These are phyloP conservation scores for Conus betulinus DNA, from an alignment of 1,140 invertebrate genomes.

Conservation along the genomic window DNA sequence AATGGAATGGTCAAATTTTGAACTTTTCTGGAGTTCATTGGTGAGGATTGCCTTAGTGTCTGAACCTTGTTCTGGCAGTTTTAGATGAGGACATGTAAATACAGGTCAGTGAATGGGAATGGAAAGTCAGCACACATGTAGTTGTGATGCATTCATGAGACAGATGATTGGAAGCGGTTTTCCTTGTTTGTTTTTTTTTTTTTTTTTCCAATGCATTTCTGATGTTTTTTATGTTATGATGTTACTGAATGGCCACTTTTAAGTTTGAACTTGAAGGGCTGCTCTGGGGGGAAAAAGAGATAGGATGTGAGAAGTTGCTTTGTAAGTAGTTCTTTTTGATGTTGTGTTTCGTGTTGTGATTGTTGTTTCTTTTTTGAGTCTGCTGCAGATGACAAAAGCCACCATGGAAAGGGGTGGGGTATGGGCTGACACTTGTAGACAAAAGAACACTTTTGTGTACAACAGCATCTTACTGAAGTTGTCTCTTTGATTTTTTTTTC, in stretches of 20 bases:
- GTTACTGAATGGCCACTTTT: constrained; percentile 31
- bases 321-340: constrained; percentile 42
- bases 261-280: constrained; percentile 38
- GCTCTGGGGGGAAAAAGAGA: constrained; percentile 28
- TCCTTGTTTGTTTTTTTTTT: neutral
- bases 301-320: constrained; percentile 39
- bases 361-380: constrained; percentile 32
- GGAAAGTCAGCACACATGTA: neutral
- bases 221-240: constrained; percentile 25
- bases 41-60: too few relatives aligned
- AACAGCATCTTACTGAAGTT: constrained; percentile 16
- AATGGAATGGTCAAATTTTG: too few relatives aligned
- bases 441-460: constrained; percentile 31
- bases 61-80: too few relatives aligned
- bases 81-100: neutral
- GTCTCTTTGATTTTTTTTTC: constrained; percentile 19
- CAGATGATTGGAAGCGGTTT: constrained; percentile 5
- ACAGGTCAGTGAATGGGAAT: neutral
- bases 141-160: constrained; percentile 33
- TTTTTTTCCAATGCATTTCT: constrained; percentile 22
- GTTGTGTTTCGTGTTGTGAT: constrained; percentile 44
- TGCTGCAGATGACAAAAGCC: constrained; percentile 26
- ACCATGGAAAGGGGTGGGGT: constrained; percentile 4
- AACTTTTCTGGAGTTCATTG: too few relatives aligned
- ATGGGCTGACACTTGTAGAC: neutral